Conservation (phyloP, 2,888 invertebrate species). For the Trypoxylon attenuatum region DNA sequence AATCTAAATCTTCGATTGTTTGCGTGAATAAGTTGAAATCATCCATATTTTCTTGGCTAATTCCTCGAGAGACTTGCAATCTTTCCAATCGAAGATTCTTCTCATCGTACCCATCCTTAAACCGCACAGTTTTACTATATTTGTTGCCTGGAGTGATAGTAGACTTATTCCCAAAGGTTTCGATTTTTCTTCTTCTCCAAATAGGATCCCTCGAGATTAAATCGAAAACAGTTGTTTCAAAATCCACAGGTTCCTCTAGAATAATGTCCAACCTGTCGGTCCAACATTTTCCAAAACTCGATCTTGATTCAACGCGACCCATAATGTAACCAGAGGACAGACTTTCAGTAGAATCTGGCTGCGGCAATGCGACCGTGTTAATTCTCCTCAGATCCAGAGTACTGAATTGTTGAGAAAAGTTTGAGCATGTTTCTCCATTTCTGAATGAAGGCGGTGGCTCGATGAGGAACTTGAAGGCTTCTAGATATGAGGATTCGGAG, state of each 20-base stretch:
- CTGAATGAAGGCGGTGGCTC: slow-evolving; percentile 63
- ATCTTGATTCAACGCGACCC: background rate
- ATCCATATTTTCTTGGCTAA: background rate
- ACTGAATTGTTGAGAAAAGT: slow-evolving; percentile 61
- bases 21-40: background rate
- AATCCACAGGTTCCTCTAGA: slow-evolving; percentile 45
- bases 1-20: background rate
- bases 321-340: background rate
- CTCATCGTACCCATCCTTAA: slow-evolving; percentile 52
- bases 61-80: too few species aligned
- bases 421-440: slow-evolving; percentile 51
- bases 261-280: slow-evolving; percentile 36
- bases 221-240: slow-evolving; percentile 60
- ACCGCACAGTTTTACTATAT: slow-evolving; percentile 64
- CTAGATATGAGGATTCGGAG: slow-evolving; percentile 62
- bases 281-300: background rate
- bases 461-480: slow-evolving; percentile 62
- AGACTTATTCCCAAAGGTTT: slow-evolving; percentile 6
- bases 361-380: slow-evolving; percentile 67
- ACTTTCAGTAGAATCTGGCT: too few species aligned
- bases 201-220: slow-evolving; percentile 57
- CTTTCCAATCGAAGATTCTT: background rate
- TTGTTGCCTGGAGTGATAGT: too few species aligned
- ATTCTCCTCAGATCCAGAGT: slow-evolving; percentile 66
- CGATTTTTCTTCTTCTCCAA: slow-evolving; percentile 47